Evolutionary conservation across 2,113 vertebrate genomes (phyloP), one percentile per base, ranked within the genome.

Genomic region (Podarcis cretensis): DNA sequence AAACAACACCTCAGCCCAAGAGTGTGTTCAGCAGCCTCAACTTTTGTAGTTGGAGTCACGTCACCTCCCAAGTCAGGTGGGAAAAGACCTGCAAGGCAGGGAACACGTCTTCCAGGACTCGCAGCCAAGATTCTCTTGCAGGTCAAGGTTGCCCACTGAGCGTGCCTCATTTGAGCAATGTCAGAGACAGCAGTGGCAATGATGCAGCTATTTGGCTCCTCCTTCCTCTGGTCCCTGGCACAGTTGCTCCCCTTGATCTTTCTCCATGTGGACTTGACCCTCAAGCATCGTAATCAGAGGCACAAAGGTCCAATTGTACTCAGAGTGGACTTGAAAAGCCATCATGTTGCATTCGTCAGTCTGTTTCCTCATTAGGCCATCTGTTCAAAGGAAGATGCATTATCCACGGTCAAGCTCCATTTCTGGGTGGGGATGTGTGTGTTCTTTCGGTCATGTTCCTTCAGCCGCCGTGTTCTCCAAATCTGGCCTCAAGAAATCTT

Each of bases 331-430:
- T 27, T 48, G 86, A 65, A 65, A 75, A 37, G 68, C 35, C 10
- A 25, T 63, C 71, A 65, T 18, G 37, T 32, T 83, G 59, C 87
- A 9, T 83, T 83, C 59, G 5, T 77, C 81, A 68, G 57, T 18
- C 81, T 48, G 37, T 30, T 83, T 83, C 6, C 59, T 25, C 80
- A 83, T 12, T 48, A 48, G 79, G 6, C 57, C 71, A 37, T 77
- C 81, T 83, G 71, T 83, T 88, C 81, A 83, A 88, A 88, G 81
- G 81, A 32, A 77, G 87, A 65, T 6, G 37, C 14, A 83, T 88
- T 88, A n/a, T 63, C 80, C 87, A 35, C 23, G 57, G 57, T 88
- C 59, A 14, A 4, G 73, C 20, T 25, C 30, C 14, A 1, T 83
- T 30, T 66, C 71, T 68, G 21, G 3, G 48, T 54, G 48, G 48